Conservation (phyloP, 2,797 vertebrate genomes). For the Enteromius fasciolatus region DNA sequence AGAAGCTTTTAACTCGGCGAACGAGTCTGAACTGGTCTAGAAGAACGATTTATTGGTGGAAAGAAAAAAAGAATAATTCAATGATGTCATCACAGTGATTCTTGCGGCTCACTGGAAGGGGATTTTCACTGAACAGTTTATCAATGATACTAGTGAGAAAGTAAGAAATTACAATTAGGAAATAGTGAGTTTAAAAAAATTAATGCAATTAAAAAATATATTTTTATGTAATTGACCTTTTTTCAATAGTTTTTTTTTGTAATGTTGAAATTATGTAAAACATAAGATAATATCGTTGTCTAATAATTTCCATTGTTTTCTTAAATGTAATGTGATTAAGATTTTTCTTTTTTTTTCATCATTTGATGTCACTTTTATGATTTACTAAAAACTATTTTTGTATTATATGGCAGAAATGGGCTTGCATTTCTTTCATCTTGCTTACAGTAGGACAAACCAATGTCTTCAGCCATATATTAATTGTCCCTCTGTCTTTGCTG, state of each 20-base stretch:
- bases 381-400: background rate
- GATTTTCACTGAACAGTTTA: background rate
- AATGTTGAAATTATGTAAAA: background rate
- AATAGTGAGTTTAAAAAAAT: background rate
- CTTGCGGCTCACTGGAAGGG: background rate
- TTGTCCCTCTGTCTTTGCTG: background rate
- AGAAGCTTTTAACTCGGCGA: background rate
- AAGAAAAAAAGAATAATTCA: background rate
- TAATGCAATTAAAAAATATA: too few species aligned
- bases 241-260: background rate
- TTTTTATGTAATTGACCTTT: background rate
- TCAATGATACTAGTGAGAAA: background rate
- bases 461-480: background rate
- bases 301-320: background rate
- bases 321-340: background rate
- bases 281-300: too few species aligned
- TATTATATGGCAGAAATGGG: background rate
- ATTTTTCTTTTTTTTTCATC: background rate
- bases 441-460: background rate
- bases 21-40: background rate
- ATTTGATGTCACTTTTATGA: background rate
- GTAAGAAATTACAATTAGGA: background rate
- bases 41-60: background rate
- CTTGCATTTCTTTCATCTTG: background rate
- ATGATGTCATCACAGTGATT: background rate